Percentiles rank a stretch among this genome's conserved stretches.
Conservation (phyloP, 2,113 vertebrate genomes). For the Chlorodrepanis virens region DNA sequence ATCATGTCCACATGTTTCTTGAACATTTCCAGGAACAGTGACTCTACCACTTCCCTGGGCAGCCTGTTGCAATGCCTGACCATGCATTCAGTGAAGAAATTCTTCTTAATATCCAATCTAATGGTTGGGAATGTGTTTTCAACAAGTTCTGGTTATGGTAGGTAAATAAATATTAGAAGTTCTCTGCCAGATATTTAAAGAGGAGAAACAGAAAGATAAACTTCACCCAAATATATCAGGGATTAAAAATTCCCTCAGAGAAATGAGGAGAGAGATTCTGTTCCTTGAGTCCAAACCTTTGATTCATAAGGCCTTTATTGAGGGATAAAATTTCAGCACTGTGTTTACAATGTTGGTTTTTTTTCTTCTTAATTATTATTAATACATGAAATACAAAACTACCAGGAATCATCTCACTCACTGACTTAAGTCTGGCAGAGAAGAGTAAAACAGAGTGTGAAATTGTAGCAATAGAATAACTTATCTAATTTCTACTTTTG, state of each 20-base stretch:
- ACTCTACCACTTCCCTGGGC: background rate
- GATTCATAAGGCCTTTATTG: background rate
- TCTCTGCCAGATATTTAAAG: background rate
- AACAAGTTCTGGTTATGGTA: background rate
- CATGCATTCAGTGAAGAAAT: background rate
- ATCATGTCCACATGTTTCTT: background rate
- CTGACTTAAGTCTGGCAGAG: background rate
- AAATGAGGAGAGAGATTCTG: background rate
- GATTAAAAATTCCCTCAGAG: background rate
- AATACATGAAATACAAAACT: background rate
- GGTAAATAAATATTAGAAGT: background rate
- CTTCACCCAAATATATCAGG: background rate
- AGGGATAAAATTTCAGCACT: background rate
- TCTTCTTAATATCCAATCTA: background rate
- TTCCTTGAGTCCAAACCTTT: background rate
- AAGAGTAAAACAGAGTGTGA: background rate
- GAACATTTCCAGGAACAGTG: background rate
- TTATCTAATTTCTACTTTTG: background rate
- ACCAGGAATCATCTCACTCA: background rate
- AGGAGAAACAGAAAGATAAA: background rate
- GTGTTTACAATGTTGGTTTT: background rate
- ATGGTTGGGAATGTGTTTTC: background rate
- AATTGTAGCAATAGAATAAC: background rate
- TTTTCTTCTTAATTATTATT: background rate
- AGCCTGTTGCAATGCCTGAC: background rate